phyloP scores from a whole-genome alignment of 2,888 invertebrate genomes.

The Branchellion lobata region DNA sequence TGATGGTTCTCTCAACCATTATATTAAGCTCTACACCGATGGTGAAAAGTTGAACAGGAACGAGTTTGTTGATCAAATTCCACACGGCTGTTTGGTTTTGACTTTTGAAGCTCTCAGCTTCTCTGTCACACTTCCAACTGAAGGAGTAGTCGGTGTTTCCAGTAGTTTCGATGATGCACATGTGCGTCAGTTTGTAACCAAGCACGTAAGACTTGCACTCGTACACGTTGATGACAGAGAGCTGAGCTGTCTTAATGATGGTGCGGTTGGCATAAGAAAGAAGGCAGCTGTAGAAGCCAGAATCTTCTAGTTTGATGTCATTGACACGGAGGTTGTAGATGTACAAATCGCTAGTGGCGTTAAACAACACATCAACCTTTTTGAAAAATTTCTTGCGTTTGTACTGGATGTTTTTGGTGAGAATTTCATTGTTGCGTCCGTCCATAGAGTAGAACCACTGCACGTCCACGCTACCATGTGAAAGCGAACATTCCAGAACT shows the following conservation, averaged over 20 bases:
- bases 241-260: not conserved
- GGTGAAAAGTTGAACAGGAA: not conserved
- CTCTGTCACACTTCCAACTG: constrained; percentile 8
- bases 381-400: not conserved
- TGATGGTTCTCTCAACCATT: not conserved
- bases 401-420: not conserved
- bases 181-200: not conserved
- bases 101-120: constrained; percentile 5
- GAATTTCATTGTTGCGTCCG: not conserved
- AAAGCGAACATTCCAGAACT: not conserved
- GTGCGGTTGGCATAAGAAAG: not conserved
- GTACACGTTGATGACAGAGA: not conserved
- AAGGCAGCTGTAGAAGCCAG: constrained; percentile 6
- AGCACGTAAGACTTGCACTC: not conserved
- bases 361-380: not conserved
- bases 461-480: not conserved
- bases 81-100: not conserved
- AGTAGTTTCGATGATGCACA: not conserved
- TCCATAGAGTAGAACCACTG: constrained; percentile 7
- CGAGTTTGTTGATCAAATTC: not conserved
- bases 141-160: not conserved
- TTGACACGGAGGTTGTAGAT: not conserved
- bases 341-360: not conserved
- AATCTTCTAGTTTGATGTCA: not conserved
- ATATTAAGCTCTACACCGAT: not conserved